Percentiles rank a stretch among this genome's conserved stretches.
phyloP scores from a whole-genome alignment of 2,113 vertebrate genomes.

The Illadopsis cleaveri region DNA sequence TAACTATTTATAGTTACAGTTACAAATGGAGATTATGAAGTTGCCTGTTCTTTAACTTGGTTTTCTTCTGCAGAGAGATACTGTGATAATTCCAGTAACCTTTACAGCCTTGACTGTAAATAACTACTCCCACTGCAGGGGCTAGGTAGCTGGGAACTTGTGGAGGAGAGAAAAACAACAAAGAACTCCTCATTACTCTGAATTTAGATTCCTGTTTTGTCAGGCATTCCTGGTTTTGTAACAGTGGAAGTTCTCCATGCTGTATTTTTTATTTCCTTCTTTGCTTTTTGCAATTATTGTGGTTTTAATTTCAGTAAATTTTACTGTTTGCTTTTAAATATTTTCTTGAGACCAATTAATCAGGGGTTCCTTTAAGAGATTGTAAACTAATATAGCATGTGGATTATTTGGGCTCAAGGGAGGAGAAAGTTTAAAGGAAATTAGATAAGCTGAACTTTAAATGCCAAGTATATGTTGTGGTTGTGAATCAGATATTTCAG shows the following conservation, averaged over 20 bases:
- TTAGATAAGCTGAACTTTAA: neutral
- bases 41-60: neutral
- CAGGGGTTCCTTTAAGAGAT: neutral
- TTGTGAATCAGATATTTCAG: neutral
- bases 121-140: neutral
- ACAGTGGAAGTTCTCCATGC: neutral
- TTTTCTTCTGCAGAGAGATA: neutral
- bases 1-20: neutral
- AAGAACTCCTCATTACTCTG: neutral
- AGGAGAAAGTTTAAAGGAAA: neutral
- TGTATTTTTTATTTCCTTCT: neutral
- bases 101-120: neutral
- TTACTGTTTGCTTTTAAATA: neutral
- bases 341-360: neutral
- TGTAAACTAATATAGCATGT: neutral
- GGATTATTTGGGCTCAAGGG: neutral
- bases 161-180: neutral
- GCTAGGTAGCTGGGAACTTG: neutral
- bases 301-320: neutral
- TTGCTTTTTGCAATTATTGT: neutral
- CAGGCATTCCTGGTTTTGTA: neutral
- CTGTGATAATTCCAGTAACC: neutral
- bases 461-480: neutral
- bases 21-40: neutral
- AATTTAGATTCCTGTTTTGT: conserved; percentile 5